Conservation (phyloP, 2,797 vertebrate genomes). For the Myotis pilosus region DNA sequence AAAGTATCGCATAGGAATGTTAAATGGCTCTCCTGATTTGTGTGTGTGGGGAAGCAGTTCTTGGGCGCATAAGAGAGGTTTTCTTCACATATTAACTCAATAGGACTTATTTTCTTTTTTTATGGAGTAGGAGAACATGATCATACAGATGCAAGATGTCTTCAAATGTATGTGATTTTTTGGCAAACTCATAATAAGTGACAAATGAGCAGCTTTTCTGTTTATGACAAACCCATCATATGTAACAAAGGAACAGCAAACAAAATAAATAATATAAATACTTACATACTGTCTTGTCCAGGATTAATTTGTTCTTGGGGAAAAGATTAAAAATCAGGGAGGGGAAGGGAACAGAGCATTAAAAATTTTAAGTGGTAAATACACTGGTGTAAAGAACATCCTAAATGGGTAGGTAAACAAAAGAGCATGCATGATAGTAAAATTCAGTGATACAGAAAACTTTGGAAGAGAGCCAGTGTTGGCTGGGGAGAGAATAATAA, state of each 20-base stretch:
- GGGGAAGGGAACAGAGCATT: not conserved
- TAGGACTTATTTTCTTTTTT: not conserved
- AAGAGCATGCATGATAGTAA: not conserved
- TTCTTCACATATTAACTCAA: not conserved
- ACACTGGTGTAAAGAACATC: not conserved
- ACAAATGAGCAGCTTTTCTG: not conserved
- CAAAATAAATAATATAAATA: not conserved
- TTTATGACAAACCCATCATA: not conserved
- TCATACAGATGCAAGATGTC: not conserved
- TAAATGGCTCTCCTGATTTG: not conserved
- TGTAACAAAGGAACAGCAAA: not conserved
- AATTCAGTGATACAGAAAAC: not conserved
- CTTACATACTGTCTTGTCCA: not conserved
- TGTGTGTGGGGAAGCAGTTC: not conserved
- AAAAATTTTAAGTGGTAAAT: not conserved
- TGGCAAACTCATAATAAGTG: not conserved
- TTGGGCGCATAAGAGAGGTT: not conserved
- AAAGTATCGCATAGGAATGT: not conserved
- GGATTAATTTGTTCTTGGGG: not conserved
- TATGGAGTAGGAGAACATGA: not conserved
- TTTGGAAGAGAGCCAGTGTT: not conserved
- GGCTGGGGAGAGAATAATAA: not conserved
- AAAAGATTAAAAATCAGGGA: not conserved
- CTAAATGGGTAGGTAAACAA: not conserved
- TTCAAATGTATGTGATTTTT: not conserved